phyloP scores from a whole-genome alignment of 2,113 vertebrate genomes.

The Perccottus glenii region DNA sequence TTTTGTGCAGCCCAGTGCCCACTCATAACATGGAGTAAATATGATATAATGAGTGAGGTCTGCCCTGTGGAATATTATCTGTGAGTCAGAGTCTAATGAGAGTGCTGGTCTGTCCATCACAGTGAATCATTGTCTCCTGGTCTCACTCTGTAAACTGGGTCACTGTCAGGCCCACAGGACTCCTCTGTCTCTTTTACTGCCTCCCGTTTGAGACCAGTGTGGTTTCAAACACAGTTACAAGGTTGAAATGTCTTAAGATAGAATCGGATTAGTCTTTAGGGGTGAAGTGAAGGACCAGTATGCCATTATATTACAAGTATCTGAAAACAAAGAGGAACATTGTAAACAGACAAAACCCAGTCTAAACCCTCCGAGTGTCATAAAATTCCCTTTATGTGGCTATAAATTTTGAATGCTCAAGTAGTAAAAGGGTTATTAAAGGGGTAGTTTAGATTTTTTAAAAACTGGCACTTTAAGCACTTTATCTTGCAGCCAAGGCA shows the following conservation, averaged over 20 bases:
- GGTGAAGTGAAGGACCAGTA: background rate
- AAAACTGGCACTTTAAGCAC: background rate
- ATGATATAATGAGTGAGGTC: slow-evolving; percentile 34
- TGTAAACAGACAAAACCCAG: background rate
- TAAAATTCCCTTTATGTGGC: background rate
- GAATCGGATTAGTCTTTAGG: background rate
- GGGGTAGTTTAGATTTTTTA: background rate
- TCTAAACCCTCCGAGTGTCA: background rate
- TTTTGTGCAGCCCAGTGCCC: slow-evolving; percentile 21
- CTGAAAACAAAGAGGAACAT: background rate
- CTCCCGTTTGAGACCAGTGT: background rate
- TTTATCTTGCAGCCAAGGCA: too few species aligned
- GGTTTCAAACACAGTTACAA: background rate
- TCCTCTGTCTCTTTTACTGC: background rate
- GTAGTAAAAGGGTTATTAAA: background rate
- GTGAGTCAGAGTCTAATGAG: slow-evolving; percentile 57
- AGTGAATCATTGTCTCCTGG: slow-evolving; percentile 40
- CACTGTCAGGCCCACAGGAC: slow-evolving; percentile 1
- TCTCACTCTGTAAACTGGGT: slow-evolving; percentile 21
- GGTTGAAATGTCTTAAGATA: background rate
- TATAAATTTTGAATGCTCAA: background rate
- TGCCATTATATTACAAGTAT: background rate
- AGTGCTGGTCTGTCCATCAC: slow-evolving; percentile 50
- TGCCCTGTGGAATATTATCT: slow-evolving; percentile 55
- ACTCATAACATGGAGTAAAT: slow-evolving; percentile 7